Evolutionary conservation across 2,797 vertebrate genomes (phyloP).

Genomic region (Trematomus bernacchii): DNA sequence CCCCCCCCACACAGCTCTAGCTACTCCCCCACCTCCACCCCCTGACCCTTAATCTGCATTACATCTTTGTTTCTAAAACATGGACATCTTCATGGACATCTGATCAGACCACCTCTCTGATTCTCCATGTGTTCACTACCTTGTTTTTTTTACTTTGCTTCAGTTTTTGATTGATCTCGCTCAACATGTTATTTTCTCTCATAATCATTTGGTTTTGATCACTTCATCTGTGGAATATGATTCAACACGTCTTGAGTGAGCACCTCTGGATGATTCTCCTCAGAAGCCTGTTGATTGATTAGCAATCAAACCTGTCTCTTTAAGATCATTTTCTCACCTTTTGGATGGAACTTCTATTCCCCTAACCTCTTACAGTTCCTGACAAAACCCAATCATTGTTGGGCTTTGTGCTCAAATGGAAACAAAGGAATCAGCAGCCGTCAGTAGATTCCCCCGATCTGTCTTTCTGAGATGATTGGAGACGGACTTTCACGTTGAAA

Average conservation of each 20-base stretch:
- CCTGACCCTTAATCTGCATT: conserved; percentile 14
- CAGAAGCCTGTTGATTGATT: conserved; percentile 10
- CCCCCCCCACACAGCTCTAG: conserved; percentile 28
- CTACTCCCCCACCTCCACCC: not conserved
- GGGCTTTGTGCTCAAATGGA: conserved; percentile 17
- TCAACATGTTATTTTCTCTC: conserved; percentile 35
- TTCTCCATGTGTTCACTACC: conserved; percentile 18
- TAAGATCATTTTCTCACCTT: conserved; percentile 32
- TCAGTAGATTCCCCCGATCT: not conserved
- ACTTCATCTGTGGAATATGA: conserved; percentile 49
- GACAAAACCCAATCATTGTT: conserved; percentile 17
- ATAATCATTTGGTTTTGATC: conserved; percentile 41
- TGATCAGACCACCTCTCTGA: conserved; percentile 29
- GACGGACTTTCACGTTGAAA: conserved; percentile 21
- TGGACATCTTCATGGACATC: conserved; percentile 27
- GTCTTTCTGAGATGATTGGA: conserved; percentile 19
- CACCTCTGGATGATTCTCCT: conserved; percentile 24
- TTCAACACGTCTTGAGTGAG: conserved; percentile 30
- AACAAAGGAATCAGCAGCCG: not conserved
- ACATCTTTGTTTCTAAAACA: conserved; percentile 29
- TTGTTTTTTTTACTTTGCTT: not conserved
- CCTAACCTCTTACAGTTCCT: conserved; percentile 20
- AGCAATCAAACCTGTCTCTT: conserved; percentile 19
- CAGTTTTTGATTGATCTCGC: conserved; percentile 36
- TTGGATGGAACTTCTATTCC: conserved; percentile 11